Conservation (phyloP, 2,113 vertebrate genomes). For the Notarius lentiginosus region DNA sequence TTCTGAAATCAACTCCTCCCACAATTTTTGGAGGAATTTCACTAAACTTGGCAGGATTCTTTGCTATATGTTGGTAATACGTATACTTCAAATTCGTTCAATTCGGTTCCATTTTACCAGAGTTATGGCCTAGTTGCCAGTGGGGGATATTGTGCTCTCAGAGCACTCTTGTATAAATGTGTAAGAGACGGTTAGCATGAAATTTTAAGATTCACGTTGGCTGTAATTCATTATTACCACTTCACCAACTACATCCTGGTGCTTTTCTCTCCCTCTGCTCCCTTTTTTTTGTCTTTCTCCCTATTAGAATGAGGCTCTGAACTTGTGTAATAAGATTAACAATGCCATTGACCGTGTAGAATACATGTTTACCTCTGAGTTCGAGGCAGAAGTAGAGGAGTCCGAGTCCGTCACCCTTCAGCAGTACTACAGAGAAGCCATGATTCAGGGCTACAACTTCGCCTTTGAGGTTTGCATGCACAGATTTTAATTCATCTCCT, state of each 20-base stretch:
- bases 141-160: too few species aligned
- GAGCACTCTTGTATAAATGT: background rate
- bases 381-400: slow-evolving; percentile 91
- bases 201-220: background rate
- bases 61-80: too few species aligned
- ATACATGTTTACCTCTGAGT: slow-evolving; percentile 91
- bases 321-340: slow-evolving; percentile 92
- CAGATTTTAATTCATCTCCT: background rate
- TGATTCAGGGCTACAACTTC: slow-evolving; percentile 98
- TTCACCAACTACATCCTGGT: background rate
- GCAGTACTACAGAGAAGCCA: slow-evolving; percentile 95
- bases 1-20: too few species aligned
- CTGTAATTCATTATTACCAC: background rate
- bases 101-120: too few species aligned
- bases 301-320: slow-evolving; percentile 85
- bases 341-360: slow-evolving; percentile 90
- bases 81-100: too few species aligned
- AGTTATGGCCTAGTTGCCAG: too few species aligned
- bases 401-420: slow-evolving; percentile 87
- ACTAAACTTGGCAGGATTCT: too few species aligned
- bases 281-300: background rate
- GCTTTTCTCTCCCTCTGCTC: background rate
- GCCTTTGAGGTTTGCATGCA: slow-evolving; percentile 89
- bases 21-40: too few species aligned
- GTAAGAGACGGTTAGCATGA: background rate